Base-by-base conservation (phyloP, 2,113 vertebrate species). In the Laticauda colubrina region DNA sequence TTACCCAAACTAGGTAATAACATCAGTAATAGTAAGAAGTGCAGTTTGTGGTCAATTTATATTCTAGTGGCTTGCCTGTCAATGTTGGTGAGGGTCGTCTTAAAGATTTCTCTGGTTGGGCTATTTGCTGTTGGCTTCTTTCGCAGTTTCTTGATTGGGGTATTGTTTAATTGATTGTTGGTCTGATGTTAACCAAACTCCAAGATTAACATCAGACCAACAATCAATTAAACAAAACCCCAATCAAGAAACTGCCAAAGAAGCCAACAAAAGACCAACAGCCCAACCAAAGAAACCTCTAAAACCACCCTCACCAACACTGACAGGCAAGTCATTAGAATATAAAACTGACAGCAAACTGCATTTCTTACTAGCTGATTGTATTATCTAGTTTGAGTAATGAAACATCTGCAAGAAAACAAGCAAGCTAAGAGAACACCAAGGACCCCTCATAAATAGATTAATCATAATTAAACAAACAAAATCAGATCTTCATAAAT, bases 391-490 rank as follows among this genome's bases (percentile, higher is more conserved):
- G 26, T 64, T 64, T 64, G 61, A 26, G 26, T n/a, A 64, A 64
- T 64, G 26, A 64, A 64, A 64, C 1, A 3, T 5, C 61, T n/a
- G 26, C 61, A 64, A 14, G 61, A n/a, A 64, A 64, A 64, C 61
- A 64, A n/a, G 26, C 59, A 61, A 61, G 59, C 59, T 61, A 24
- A 61, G 26, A 64, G 26, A 29, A 10, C 11, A 64, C 11, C 10
- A n/a, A n/a, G 11, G 26, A n/a, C 3, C 11, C 10, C 26, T 64
- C 61, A 91, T 85, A 95, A 94, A 87, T 92, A 39, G 34, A 81
- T 81, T 81, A 81, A 20, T 39, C 69, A 39, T 81, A 81, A 81
- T 15, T 75, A 90, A 90, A 87, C 55, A 34, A 64, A 51, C 48
- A 61, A 64, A 64, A 64, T 5, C 61, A 64, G 61, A 64, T 5